These are phyloP conservation scores for Glaucomys volans DNA, from an alignment of 2,113 vertebrate genomes.

Conservation along the genomic window DNA sequence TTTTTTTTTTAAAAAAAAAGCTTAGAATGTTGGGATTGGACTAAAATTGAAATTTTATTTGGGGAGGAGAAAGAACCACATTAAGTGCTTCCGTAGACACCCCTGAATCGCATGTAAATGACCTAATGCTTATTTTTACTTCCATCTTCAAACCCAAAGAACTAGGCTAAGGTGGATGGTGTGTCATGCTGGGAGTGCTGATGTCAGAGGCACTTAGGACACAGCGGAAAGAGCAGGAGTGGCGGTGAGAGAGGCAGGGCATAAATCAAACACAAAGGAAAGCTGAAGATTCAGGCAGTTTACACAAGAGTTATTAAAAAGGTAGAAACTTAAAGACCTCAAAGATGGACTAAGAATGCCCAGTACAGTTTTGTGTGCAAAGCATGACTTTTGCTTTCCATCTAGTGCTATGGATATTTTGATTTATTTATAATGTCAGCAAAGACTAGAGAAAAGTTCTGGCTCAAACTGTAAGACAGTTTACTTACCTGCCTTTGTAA, in stretches of 20 bases:
- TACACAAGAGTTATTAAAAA: background rate
- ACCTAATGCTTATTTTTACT: fast-evolving
- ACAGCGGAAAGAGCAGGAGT: fast-evolving
- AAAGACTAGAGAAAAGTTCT: background rate
- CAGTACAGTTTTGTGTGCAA: background rate
- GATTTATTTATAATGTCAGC: too few relatives aligned
- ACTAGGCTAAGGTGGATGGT: background rate
- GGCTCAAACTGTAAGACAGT: background rate
- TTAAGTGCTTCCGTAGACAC: fast-evolving
- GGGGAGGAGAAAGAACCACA: background rate
- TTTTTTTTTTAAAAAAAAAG: background rate
- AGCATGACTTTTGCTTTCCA: background rate
- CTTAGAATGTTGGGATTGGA: background rate
- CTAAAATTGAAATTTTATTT: background rate
- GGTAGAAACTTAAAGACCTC: background rate
- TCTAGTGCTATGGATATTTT: background rate
- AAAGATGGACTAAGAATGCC: background rate
- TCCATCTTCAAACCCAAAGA: background rate
- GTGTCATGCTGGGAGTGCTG: fast-evolving
- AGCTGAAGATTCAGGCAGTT: too few relatives aligned
- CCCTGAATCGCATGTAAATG: fast-evolving
- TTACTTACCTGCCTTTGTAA: constrained; percentile 88
- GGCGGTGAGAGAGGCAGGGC: fast-evolving
- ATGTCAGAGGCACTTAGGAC: fast-evolving
- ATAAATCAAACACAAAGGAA: fast-evolving